A percentile compares a stretch with the other conserved stretches of the same genome.
Evolutionary conservation across 2,888 invertebrate species (phyloP).

Genomic region (Cataglyphis cursor): DNA sequence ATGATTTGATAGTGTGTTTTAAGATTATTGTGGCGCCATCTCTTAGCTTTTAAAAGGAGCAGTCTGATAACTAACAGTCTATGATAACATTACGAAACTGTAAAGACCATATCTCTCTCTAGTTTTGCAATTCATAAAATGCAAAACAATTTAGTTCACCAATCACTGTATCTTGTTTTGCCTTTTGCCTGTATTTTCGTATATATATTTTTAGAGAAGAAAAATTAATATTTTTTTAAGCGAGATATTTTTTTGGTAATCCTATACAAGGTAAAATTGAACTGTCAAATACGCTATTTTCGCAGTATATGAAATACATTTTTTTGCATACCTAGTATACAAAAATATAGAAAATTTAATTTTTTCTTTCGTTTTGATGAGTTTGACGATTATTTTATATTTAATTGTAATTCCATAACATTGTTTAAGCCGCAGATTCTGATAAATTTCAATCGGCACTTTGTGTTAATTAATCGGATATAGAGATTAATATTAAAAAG

Average conservation of each 20-base stretch:
- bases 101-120: background rate
- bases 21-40: constrained; percentile 44
- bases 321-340: background rate
- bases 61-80: background rate
- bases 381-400: background rate
- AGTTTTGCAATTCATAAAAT: constrained; percentile 31
- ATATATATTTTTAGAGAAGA: background rate
- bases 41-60: background rate
- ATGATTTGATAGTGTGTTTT: background rate
- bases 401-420: background rate
- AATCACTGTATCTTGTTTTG: background rate
- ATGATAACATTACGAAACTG: background rate
- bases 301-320: background rate
- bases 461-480: constrained; percentile 34
- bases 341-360: background rate
- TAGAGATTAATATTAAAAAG: background rate
- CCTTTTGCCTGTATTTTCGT: background rate
- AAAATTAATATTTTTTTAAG: background rate
- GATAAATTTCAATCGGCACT: constrained; percentile 12
- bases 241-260: background rate
- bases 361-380: background rate
- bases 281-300: background rate
- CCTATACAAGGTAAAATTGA: background rate
- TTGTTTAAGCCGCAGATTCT: background rate
- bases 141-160: background rate